Percentiles rank a stretch among this genome's conserved stretches.
Conservation (phyloP, 2,888 invertebrate species). For the Aleiodes alternator region DNA sequence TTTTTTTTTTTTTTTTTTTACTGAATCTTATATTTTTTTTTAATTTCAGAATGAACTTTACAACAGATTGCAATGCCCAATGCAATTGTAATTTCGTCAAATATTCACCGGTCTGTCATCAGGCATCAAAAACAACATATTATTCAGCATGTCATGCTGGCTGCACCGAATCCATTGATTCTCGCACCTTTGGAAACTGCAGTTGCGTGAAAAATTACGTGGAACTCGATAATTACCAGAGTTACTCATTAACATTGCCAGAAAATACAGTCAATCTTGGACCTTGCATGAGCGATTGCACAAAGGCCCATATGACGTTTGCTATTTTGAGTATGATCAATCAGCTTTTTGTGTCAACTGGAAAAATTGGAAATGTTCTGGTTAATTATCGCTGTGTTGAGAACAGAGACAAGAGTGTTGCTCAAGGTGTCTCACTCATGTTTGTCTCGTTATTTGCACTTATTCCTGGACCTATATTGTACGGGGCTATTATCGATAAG, state of each 20-base stretch:
- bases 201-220: slow-evolving; percentile 58
- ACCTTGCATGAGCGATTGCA: slow-evolving; percentile 70
- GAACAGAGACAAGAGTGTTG: slow-evolving; percentile 80
- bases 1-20: too few relatives aligned
- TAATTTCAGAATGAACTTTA: slow-evolving; percentile 76
- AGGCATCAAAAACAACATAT: slow-evolving; percentile 78
- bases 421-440: slow-evolving; percentile 80
- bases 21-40: not conserved
- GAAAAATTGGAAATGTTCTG: slow-evolving; percentile 81
- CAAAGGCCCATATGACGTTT: slow-evolving; percentile 74
- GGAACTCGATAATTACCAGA: not conserved
- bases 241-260: not conserved
- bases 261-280: slow-evolving; percentile 67
- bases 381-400: slow-evolving; percentile 82
- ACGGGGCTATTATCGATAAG: slow-evolving; percentile 81
- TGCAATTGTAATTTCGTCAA: slow-evolving; percentile 80
- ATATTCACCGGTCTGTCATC: slow-evolving; percentile 82
- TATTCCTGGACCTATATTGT: slow-evolving; percentile 84
- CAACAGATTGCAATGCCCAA: slow-evolving; percentile 77
- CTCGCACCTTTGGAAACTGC: slow-evolving; percentile 69
- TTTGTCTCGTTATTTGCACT: slow-evolving; percentile 80
- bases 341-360: slow-evolving; percentile 81
- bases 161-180: slow-evolving; percentile 75
- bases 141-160: slow-evolving; percentile 87
- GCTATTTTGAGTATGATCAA: slow-evolving; percentile 77